These are phyloP conservation scores for Petrolisthes cinctipes DNA, from an alignment of 2,888 invertebrate genomes.

Conservation along the genomic window DNA sequence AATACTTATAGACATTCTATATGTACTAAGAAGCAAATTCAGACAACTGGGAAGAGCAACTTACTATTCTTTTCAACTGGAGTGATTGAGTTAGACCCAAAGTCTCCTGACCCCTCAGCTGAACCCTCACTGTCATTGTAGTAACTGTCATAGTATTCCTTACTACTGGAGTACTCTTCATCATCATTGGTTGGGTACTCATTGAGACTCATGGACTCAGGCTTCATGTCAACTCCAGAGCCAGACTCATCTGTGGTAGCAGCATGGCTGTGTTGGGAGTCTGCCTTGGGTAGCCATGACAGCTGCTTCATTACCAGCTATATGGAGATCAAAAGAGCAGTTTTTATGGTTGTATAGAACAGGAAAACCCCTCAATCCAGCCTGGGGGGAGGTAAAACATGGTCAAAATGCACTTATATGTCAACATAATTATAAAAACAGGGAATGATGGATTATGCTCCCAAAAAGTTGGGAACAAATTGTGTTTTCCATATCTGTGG, in stretches of 20 bases:
- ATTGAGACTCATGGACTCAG: background rate
- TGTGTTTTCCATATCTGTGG: too few species aligned
- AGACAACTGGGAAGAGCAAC: too few species aligned
- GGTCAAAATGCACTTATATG: background rate
- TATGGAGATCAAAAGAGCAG: background rate
- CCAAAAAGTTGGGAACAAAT: too few species aligned
- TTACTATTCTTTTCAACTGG: too few species aligned
- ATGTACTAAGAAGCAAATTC: too few species aligned
- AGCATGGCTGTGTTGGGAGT: constrained; percentile 36
- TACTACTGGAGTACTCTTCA: constrained; percentile 34
- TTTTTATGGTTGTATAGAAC: background rate
- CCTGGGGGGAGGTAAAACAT: too few species aligned
- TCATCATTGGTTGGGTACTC: constrained; percentile 16
- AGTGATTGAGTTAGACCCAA: too few species aligned
- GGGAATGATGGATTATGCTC: too few species aligned
- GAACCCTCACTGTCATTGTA: constrained; percentile 20
- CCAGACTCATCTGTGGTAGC: constrained; percentile 43
- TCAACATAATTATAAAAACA: background rate
- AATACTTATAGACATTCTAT: too few species aligned
- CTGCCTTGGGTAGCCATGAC: constrained; percentile 57
- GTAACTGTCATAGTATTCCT: constrained; percentile 24
- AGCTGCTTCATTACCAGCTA: constrained; percentile 48
- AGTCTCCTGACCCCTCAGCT: constrained; percentile 32
- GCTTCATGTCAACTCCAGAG: constrained; percentile 17
- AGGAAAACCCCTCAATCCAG: background rate